Conservation (phyloP, 2,888 invertebrate species). For the Phortica magna region DNA sequence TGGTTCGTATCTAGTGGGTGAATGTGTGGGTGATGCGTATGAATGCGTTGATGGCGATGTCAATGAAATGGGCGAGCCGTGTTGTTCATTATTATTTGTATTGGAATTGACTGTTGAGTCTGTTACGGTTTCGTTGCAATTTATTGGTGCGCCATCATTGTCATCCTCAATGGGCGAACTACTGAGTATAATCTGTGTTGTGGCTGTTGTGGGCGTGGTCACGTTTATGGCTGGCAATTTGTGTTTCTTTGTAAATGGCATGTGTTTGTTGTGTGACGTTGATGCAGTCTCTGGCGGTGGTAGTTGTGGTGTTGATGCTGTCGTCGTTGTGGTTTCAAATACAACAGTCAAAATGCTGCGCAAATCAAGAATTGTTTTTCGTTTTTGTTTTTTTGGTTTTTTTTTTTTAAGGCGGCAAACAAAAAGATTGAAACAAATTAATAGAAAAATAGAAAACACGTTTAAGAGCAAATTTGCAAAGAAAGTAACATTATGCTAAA, state of each 20-base stretch:
- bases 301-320: slow-evolving; percentile 32
- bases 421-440: slow-evolving; percentile 27
- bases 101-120: slow-evolving; percentile 27
- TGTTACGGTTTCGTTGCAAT: slow-evolving; percentile 16
- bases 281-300: slow-evolving; percentile 43
- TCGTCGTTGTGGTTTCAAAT: slow-evolving; percentile 39
- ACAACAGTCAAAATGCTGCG: slow-evolving; percentile 55
- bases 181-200: slow-evolving; percentile 65
- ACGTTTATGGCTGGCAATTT: slow-evolving; percentile 68
- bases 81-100: slow-evolving; percentile 25
- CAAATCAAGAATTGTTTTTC: slow-evolving; percentile 36
- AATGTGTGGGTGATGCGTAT: slow-evolving; percentile 62
- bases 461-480: slow-evolving; percentile 13
- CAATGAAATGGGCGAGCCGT: neutral
- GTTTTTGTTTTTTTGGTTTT: slow-evolving; percentile 22
- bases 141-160: slow-evolving; percentile 37
- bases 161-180: slow-evolving; percentile 48
- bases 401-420: slow-evolving; percentile 26
- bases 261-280: slow-evolving; percentile 31
- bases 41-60: slow-evolving; percentile 40
- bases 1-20: slow-evolving; percentile 57
- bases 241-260: slow-evolving; percentile 53
- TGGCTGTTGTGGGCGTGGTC: slow-evolving; percentile 68
- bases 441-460: slow-evolving; percentile 12
- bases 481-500: neutral